Evolutionary conservation across 2,888 invertebrate genomes (phyloP), one percentile per base, ranked within the genome.

Genomic region (Diarsia dahlii): DNA sequence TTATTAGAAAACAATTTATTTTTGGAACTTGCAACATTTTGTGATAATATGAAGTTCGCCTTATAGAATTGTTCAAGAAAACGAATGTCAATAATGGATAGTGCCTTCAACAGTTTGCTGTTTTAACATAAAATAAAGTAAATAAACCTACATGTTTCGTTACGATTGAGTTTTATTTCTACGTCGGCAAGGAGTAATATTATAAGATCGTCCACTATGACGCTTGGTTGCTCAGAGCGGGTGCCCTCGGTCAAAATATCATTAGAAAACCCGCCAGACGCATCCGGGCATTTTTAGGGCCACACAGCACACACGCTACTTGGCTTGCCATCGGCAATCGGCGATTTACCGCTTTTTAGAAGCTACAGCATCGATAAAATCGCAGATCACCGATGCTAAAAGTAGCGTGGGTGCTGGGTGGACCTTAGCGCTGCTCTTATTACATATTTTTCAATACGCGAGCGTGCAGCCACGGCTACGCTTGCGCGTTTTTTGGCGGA

Each of bases 41-140:
- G 81, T 82, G 81, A 84, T 84, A 54, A 5, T 39, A 39, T 39
- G 34, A 23, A 63, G 39, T 69, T 80, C 46, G 81, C 72, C 74
- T 71, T 71, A 83, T 34, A 58, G 50, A 72, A 64, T 67, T 80
- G 45, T 70, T 71, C n/a, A 68, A 70, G 20, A 71, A 71, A 79
- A 79, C 66, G 20, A 74, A 80, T 83, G 81, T 86, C 85, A 87
- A 85, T 85, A 79, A 78, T 48, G 15, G 28, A 76, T 78, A 81
- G 87, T 87, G 87, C 87, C 87, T 87, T 88, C 58, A 62, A 74
- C 68, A 81, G 80, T 75, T 74, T 68, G 75, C 70, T 75, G 79
- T 82, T 69, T 79, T 78, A 50, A 67, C 67, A 74, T 75, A 52
- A 64, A 20, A 39, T 63, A 63, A 78, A 77, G 56, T 73, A 83